These are phyloP conservation scores for Sphaerophoria taeniata DNA, from an alignment of 2,888 invertebrate species.

Conservation along the genomic window DNA sequence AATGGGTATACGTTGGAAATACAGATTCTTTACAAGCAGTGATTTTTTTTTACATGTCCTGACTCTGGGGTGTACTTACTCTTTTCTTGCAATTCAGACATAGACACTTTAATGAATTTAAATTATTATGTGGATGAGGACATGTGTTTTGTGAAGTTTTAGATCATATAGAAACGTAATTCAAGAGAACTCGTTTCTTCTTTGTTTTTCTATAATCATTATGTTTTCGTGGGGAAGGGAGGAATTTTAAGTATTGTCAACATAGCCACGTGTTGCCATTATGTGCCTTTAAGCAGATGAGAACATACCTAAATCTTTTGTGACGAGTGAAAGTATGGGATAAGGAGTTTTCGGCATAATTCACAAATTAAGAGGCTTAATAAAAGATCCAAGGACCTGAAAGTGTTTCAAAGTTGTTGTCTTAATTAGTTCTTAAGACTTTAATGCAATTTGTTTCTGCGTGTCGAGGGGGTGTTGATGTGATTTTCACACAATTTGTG, in stretches of 20 bases:
- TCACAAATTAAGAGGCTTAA: not conserved
- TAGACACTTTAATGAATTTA: conserved; percentile 26
- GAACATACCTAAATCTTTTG: not conserved
- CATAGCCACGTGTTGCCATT: conserved; percentile 11
- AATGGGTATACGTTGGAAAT: not conserved
- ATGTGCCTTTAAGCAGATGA: not conserved
- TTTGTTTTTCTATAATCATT: no score
- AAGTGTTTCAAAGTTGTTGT: no score
- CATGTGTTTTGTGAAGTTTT: not conserved
- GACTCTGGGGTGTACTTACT: conserved; percentile 7
- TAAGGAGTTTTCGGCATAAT: not conserved
- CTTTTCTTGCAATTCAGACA: not conserved
- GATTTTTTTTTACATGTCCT: not conserved
- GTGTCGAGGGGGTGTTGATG: no score
- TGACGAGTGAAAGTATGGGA: not conserved
- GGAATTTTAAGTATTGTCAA: conserved; percentile 1
- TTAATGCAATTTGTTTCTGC: no score
- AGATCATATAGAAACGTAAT: not conserved
- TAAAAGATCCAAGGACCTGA: no score
- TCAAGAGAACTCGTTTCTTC: not conserved
- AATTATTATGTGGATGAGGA: not conserved
- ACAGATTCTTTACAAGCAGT: conserved; percentile 8
- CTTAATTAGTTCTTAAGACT: no score
- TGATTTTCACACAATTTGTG: no score
- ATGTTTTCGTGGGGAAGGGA: not conserved